Base-by-base conservation (phyloP, 2,888 invertebrate species). In the Campopleginae sp. region DNA sequence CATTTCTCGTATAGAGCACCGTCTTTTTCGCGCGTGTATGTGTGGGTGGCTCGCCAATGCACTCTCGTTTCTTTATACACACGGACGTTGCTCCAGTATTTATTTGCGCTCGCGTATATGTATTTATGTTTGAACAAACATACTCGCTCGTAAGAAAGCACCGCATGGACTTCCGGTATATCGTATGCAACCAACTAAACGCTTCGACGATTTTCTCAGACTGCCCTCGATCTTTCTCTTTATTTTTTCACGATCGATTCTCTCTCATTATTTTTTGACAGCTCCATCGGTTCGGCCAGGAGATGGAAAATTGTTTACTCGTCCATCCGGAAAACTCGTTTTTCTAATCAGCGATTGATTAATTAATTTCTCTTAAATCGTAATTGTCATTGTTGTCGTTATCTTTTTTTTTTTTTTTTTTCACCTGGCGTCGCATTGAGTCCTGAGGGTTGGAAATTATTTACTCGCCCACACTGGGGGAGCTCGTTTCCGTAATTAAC, bases 191-290 rank as follows among this genome's bases (percentile, higher is more conserved):
- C 38, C 23, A 48, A 54, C 63, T 80, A 84, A 86, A 86, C 80
- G 82, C 74, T 85, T 70, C 74, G 85, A 75, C 80, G 75, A 86
- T 82, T 85, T 74, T 77, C 82, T 82, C 76, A 75, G 66, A 72
- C 76, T 76, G 79, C 80, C 0, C 38, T 38, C 38, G 38, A 3
- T 46, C 70, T 17, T 4, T 46, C 54, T 46, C 72, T 63, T 51
- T 58, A 27, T 8, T 19, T 48, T 63, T 19, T 79, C 63, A 7
- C 31, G 66, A 80, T 82, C 82, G 85, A 82, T 85, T 38, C 51
- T 54, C 61, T n/a, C 63, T 66, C 70, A 80, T 76, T 82, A 66
- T 48, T 48, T 33, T 76, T 79, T 42, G 65, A 48, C 75, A 61
- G 79, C 75, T 46, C 70, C 54, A 65, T 27, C 65, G 10, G n/a